Evolutionary conservation across 2,797 vertebrate species (phyloP), one percentile per base, ranked within the genome.

Genomic region (Setipinna tenuifilis): DNA sequence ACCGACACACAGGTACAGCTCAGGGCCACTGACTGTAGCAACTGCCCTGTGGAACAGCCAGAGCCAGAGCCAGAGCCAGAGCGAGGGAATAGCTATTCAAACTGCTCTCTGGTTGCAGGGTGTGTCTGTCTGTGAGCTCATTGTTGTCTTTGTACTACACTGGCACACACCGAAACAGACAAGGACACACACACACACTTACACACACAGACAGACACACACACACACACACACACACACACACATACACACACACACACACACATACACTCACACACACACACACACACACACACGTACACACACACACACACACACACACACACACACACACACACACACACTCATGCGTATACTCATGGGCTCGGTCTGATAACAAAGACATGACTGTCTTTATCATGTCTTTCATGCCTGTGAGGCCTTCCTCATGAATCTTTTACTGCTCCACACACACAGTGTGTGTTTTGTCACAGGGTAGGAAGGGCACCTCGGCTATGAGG

Each of bases 281-380:
- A 41, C 35, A 5, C 16, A 21, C 19, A 21, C 17, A 41, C 11
- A 14, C 65, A 68, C 23, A 68, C 62, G 28, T 23, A 68, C 62
- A 68, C 62, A 68, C 23, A 68, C 62, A 68, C 62, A 68, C 62
- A 68, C 61, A 65, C 61, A 65, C 61, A 65, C 61, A 65, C 61
- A 65, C 61, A 65, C 61, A 65, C 61, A 65, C 61, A 68, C 62
- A 71, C 65, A 71, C 65, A 71, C 65, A 71, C 65, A 71, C 65
- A 31, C 65, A 35, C 25, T 7, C 25, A 71, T 21, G 28, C 5
- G 12, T 35, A 28, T 35, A 59, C 17, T n/a, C 58, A 59, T 59
- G 5, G 58, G 58, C 10, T 59, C 19, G 19, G 35, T 10, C 16
- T 78, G 31, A 78, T 44, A 44, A 44, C 71, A 78, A 78, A 44